Percentiles rank a stretch among this genome's conserved stretches.
Conservation (phyloP, 2,888 invertebrate species). For the Ctenicera cuprea region DNA sequence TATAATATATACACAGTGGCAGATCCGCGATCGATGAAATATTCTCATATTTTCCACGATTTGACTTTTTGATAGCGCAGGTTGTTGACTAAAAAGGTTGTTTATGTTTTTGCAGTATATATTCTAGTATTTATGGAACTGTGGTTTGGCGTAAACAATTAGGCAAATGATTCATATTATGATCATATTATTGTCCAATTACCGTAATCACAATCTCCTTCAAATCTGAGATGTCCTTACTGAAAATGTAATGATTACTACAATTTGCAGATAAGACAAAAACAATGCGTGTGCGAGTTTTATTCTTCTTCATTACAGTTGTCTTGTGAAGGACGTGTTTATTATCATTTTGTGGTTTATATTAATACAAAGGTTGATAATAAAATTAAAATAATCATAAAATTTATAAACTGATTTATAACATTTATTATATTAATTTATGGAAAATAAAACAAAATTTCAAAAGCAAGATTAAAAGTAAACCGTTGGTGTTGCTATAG, state of each 20-base stretch:
- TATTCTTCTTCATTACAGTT: too few species aligned
- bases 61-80: conserved; percentile 3
- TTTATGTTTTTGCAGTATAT: not conserved
- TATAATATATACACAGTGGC: too few species aligned
- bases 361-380: too few species aligned
- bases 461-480: too few species aligned
- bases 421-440: too few species aligned
- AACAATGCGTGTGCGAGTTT: not conserved
- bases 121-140: not conserved
- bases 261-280: not conserved
- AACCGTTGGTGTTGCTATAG: too few species aligned
- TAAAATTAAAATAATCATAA: too few species aligned
- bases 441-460: too few species aligned
- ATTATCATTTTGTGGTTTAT: too few species aligned
- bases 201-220: conserved; percentile 10
- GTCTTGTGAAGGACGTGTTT: too few species aligned
- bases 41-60: conserved; percentile 6
- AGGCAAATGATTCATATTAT: conserved; percentile 23
- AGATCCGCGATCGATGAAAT: not conserved
- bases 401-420: too few species aligned
- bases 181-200: conserved; percentile 21
- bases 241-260: not conserved
- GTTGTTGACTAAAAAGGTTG: conserved; percentile 25
- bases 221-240: conserved; percentile 8
- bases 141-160: conserved; percentile 22